Percentiles rank a stretch among this genome's conserved stretches.
These are phyloP conservation scores for Phalacrocorax carbo DNA, from an alignment of 2,113 vertebrate species.

Conservation along the genomic window DNA sequence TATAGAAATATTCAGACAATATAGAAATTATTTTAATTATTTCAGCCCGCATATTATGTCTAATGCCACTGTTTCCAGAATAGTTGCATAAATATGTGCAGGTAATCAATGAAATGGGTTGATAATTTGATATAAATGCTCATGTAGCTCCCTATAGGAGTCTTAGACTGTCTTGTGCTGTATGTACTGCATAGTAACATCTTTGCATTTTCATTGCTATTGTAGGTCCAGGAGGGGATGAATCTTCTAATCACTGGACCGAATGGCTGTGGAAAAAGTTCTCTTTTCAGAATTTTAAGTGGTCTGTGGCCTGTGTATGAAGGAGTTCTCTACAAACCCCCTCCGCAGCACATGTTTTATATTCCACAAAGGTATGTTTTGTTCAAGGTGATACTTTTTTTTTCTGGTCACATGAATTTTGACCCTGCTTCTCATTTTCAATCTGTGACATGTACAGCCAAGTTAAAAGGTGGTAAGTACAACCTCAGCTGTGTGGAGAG, in stretches of 20 bases:
- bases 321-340: slow-evolving; percentile 90
- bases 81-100: neutral
- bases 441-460: neutral
- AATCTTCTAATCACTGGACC: slow-evolving; percentile 97
- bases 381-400: neutral
- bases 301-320: slow-evolving; percentile 96
- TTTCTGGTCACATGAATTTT: neutral
- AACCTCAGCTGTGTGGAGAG: neutral
- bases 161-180: neutral
- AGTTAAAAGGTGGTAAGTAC: neutral
- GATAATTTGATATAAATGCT: neutral
- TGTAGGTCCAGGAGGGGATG: slow-evolving; percentile 93
- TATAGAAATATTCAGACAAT: neutral
- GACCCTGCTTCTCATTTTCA: neutral
- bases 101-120: neutral
- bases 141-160: neutral
- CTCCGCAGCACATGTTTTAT: slow-evolving; percentile 97
- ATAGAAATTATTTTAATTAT: neutral
- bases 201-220: slow-evolving; percentile 22
- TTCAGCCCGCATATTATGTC: neutral
- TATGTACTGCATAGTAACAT: neutral
- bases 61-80: neutral
- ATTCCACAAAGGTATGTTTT: slow-evolving; percentile 93
- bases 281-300: slow-evolving; percentile 95
- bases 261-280: slow-evolving; percentile 98